Conservation (phyloP, 1,140 invertebrate genomes). For the Dermatophagoides farinae region DNA sequence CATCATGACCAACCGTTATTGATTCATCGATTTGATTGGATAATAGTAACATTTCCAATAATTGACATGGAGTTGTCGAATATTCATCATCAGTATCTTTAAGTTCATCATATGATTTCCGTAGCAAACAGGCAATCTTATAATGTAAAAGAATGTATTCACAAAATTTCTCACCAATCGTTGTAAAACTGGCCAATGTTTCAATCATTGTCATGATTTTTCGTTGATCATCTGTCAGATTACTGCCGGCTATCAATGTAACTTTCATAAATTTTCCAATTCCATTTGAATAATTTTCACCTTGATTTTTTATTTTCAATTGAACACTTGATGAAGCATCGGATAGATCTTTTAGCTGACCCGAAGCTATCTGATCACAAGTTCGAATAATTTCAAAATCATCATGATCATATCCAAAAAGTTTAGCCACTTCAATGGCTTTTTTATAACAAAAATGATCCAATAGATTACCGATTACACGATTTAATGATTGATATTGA, state of each 20-base stretch:
- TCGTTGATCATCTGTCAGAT: neutral
- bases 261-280: too few relatives aligned
- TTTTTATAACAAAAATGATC: neutral
- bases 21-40: neutral
- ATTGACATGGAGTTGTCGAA: neutral
- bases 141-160: constrained; percentile 11
- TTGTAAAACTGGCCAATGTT: neutral
- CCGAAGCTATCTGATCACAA: neutral
- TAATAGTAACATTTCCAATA: neutral
- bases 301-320: neutral
- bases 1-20: too few relatives aligned
- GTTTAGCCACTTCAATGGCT: neutral
- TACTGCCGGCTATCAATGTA: too few relatives aligned
- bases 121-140: constrained; percentile 11
- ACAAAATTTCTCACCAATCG: constrained; percentile 7
- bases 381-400: constrained; percentile 8
- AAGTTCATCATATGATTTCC: neutral
- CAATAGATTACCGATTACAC: constrained; percentile 1
- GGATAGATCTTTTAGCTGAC: neutral
- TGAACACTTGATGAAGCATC: constrained; percentile 3
- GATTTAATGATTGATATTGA: neutral
- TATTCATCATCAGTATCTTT: neutral
- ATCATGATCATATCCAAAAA: constrained; percentile 5
- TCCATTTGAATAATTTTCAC: neutral
- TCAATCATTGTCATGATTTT: constrained; percentile 1